Base-by-base conservation (phyloP, 2,888 invertebrate species). In the Morpho deidamia region DNA sequence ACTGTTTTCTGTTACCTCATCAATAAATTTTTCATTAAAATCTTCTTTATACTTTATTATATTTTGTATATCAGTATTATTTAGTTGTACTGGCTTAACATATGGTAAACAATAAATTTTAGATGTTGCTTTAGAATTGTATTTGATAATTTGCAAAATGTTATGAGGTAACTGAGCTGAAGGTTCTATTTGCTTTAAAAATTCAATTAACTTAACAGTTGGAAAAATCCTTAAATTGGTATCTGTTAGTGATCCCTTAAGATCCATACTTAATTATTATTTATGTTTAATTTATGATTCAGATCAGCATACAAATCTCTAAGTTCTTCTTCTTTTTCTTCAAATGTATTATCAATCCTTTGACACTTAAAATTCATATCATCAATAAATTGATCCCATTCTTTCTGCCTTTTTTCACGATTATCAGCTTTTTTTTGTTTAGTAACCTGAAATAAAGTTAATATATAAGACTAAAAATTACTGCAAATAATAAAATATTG, bases 321-420 rank as follows among this genome's bases (percentile, higher is more conserved):
- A 7, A 96, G 82, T 81, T 95, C 94, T 71, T 93, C 93, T 82
- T 96, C 95, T 79, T 95, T 95, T 70, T 94, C 92, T 72, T 93
- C 92, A 85, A 95, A 95, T 40, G 94, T 92, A 74, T 92, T 92
- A 70, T 96, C 95, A 63, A 96, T 93, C 74, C 94, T 91, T 64
- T 92, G 88, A 77, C 95, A 95, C 69, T 93, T 94, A 64, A 93
- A 91, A 70, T 94, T 93, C 85, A 96, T 93, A 79, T 95, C 94
- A 90, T 93, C 93, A 79, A 95, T 92, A 72, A 96, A 95, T 61
- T 91, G 90, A 68, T 94, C 91, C 94, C 94, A 95, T 78, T 94
- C 93, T 49, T 81, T 81, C 64, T 81, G 72, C 44, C 89, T 77
- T 58, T 76, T 81, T 42, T 76, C 74, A 54, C 69, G 71, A 39